Evolutionary conservation across 2,113 vertebrate genomes (phyloP), one percentile per base, ranked within the genome.

Genomic region (Coptodon rendalli): DNA sequence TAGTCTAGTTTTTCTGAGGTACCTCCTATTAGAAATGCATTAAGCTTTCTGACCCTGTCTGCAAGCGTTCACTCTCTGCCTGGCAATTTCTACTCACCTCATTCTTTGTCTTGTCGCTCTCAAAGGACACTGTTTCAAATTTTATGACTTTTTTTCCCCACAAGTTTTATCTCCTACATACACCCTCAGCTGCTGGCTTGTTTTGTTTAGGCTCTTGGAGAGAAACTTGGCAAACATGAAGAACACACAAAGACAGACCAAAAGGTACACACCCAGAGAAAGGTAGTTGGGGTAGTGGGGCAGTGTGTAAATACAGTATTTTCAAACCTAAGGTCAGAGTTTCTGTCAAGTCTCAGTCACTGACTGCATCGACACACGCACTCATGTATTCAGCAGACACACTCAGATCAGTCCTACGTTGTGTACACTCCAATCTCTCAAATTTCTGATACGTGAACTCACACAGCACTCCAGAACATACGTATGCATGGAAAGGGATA

Each of bases 21-120:
- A 48, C 34, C 87, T 87, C 40, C 63, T 85, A 81, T 89, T 87
- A 91, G 68, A 91, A 89, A 90, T 92, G 82, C 87, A 92, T 92
- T 88, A 92, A 90, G 86, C 82, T 89, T 86, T 29, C 83, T 87
- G 89, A 89, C 89, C 83, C 76, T 2, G 63, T 59, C 89, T 87
- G 78, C 56, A 73, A 66, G 68, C 52, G 7, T 86, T 81, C 52
- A 27, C 71, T 68, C 71, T 36, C 52, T 43, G 0, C 81, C 57
- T 19, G 24, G 19, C 31, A 48, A 43, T 80, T 84, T 84, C 56
- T 52, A 3, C 57, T 82, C 45, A 31, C 52, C 13, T 61, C 68
- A 50, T 54, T 88, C 80, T 90, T 83, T 84, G 66, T 89, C 66
- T 85, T 11, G 2, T 87, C 63, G 57, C 29, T 57, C 43, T 89